phyloP scores from a whole-genome alignment of 2,888 invertebrate species.

The Troides aeacus region DNA sequence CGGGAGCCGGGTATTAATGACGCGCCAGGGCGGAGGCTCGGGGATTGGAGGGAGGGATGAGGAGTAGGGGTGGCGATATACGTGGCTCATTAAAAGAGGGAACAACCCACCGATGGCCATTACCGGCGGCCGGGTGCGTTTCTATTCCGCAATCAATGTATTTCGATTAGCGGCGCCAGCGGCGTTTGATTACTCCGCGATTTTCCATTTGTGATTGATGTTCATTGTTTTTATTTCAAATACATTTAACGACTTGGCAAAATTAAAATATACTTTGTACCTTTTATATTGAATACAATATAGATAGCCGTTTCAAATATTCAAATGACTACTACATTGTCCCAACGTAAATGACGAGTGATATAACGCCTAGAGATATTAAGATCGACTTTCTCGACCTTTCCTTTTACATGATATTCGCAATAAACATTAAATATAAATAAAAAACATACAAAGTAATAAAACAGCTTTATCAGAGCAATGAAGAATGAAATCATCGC shows the following conservation, averaged over 20 bases:
- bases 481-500: not conserved
- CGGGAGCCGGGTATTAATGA: slow-evolving; percentile 44
- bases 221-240: not conserved
- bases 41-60: slow-evolving; percentile 31
- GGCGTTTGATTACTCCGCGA: slow-evolving; percentile 46
- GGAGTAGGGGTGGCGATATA: slow-evolving; percentile 40
- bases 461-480: not conserved
- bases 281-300: no score
- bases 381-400: not conserved
- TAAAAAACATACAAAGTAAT: slow-evolving; percentile 1
- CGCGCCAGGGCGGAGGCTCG: slow-evolving; percentile 32
- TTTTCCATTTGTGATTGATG: slow-evolving; percentile 23
- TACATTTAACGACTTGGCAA: slow-evolving; percentile 5
- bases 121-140: slow-evolving; percentile 40
- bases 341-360: not conserved
- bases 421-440: slow-evolving; percentile 1
- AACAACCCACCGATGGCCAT: slow-evolving; percentile 49
- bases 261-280: not conserved
- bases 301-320: no score
- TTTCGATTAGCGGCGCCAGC: slow-evolving; percentile 59
- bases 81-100: slow-evolving; percentile 53
- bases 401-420: not conserved
- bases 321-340: not conserved
- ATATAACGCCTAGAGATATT: not conserved
- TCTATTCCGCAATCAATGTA: slow-evolving; percentile 65